Conservation (phyloP, 2,113 vertebrate species). For the Cyphomyrus discorhynchus region DNA sequence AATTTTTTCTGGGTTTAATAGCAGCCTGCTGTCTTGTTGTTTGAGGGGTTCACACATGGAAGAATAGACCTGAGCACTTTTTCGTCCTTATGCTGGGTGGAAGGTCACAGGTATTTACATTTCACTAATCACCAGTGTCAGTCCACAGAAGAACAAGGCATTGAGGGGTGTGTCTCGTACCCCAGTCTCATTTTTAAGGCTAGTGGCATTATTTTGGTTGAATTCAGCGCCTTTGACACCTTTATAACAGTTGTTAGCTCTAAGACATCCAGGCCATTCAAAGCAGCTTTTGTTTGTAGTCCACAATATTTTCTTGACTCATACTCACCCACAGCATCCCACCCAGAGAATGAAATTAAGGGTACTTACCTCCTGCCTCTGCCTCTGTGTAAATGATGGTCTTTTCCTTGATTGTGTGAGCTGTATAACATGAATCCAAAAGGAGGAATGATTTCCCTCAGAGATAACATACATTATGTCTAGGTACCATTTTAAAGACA, state of each 20-base stretch:
- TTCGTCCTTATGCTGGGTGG: not conserved
- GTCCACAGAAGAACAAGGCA: not conserved
- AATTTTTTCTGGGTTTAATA: not conserved
- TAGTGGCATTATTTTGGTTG: not conserved
- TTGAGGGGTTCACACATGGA: not conserved
- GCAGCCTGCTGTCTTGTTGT: not conserved
- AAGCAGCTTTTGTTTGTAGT: not conserved
- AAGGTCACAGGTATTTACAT: not conserved
- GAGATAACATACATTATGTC: not conserved
- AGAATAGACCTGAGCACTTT: not conserved
- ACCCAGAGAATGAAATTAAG: not conserved
- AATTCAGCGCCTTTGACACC: not conserved
- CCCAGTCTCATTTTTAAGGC: not conserved
- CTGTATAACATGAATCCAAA: not conserved
- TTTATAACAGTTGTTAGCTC: not conserved
- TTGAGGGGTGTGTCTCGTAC: not conserved
- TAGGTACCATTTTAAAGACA: not conserved
- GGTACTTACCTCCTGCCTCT: not conserved
- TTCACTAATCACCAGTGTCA: not conserved
- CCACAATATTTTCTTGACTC: not conserved
- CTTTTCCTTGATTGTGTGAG: not conserved
- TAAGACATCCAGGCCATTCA: not conserved
- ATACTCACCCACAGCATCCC: not conserved
- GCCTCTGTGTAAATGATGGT: not conserved
- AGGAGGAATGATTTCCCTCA: not conserved